Percentiles rank a stretch among this genome's conserved stretches.
Evolutionary conservation across 2,113 vertebrate species (phyloP).

Genomic region (Bos taurus): ARS-UCD2.0 NC_037335.1:46643501-46644000

Average conservation of each 20-base stretch:
- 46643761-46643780: conserved; percentile 53
- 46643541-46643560: background rate
- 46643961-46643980: background rate
- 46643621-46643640: background rate
- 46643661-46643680: background rate
- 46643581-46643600: conserved; percentile 8
- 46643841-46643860: conserved; percentile 30
- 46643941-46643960: background rate
- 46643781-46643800: background rate
- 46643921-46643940: background rate
- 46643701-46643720: conserved; percentile 8
- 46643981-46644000: background rate
- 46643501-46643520: background rate
- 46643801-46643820: conserved; percentile 12
- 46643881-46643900: background rate
- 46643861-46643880: background rate
- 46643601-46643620: background rate
- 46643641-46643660: conserved; percentile 16
- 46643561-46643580: conserved; percentile 17
- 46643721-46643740: conserved; percentile 33
- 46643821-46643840: conserved; percentile 37
- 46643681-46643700: background rate
- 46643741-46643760: conserved; percentile 49
- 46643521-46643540: conserved; percentile 46
- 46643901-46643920: background rate